Evolutionary conservation across 2,113 vertebrate genomes (phyloP).

Genomic region (Sprattus sprattus): DNA sequence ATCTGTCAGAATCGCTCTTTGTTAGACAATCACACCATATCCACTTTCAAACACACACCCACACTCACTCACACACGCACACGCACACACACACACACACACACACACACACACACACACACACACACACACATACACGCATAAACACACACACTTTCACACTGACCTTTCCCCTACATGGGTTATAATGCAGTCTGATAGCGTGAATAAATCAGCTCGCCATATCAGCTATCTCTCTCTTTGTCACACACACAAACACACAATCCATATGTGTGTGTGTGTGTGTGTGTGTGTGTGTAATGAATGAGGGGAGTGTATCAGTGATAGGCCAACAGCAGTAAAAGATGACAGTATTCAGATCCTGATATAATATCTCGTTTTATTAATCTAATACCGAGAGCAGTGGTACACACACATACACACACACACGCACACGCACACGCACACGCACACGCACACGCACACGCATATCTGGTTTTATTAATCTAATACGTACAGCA

Average conservation of each 20-base stretch:
- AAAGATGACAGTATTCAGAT: too few species aligned
- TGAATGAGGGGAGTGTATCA: too few species aligned
- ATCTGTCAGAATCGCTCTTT: neutral
- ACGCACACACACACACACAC: neutral
- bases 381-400: too few species aligned
- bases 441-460: too few species aligned
- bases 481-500: too few species aligned
- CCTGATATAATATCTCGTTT: too few species aligned
- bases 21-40: neutral
- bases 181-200: neutral
- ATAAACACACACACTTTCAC: neutral
- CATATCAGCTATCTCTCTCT: neutral
- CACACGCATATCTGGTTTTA: too few species aligned
- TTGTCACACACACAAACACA: neutral
- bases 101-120: neutral
- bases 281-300: too few species aligned
- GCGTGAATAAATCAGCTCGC: neutral
- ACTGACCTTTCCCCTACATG: conserved; percentile 6
- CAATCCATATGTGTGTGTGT: too few species aligned
- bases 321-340: too few species aligned
- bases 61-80: neutral
- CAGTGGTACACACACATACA: too few species aligned
- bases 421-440: too few species aligned
- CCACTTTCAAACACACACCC: neutral
- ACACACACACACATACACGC: neutral